Base-by-base conservation (phyloP, 2,888 invertebrate genomes). In the Acanthosepion lycidas region DNA sequence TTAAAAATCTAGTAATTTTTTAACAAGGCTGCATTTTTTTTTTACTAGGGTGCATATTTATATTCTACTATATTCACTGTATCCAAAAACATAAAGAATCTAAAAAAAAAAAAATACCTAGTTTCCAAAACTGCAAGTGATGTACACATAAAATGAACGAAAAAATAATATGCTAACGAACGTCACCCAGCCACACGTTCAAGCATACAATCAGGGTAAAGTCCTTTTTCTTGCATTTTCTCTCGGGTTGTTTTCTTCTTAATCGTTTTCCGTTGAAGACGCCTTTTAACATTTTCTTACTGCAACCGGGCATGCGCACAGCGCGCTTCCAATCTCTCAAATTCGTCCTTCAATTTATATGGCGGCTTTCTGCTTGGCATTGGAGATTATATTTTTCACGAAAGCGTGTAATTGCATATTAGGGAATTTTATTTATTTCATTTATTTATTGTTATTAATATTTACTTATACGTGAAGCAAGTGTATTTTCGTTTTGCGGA, bases 351-450 rank as follows among this genome's bases (percentile, higher is more conserved):
- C 20, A 59, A 59, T 59, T 59, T 59, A 59, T 59, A 20, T 59
- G 4, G 59, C 23, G 59, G 33, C 8, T 78, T 78, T 78, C 78
- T 15, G 33, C 12, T 78, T n/a, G 78, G n/a, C 78, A 33, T 33
- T n/a, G n/a, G n/a, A 78, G 33, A 78, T 78, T 78, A 78, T 15
- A 5, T 15, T 78, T 78, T 78, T 78, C 78, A 78, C 6, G 78
- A 78, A 78, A 78, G 78, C 78, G 78, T 78, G 78, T n/a, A 33
- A 78, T 78, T 78, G 78, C 78, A n/a, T 78, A 78, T 78, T 78
- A 78, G 78, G n/a, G 15, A 33, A n/a, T 15, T n/a, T 15, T n/a
- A 3, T 78, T 78, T n/a, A 9, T 78, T 42, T 78, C 3, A 18
- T 78, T n/a, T 78, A 15, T 78, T 15, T 78, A n/a, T 33, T n/a